A percentile compares a stretch with the other conserved stretches of the same genome.
Evolutionary conservation across 2,797 vertebrate species (phyloP).

Genomic region (Petrocephalus schoutedeni): DNA sequence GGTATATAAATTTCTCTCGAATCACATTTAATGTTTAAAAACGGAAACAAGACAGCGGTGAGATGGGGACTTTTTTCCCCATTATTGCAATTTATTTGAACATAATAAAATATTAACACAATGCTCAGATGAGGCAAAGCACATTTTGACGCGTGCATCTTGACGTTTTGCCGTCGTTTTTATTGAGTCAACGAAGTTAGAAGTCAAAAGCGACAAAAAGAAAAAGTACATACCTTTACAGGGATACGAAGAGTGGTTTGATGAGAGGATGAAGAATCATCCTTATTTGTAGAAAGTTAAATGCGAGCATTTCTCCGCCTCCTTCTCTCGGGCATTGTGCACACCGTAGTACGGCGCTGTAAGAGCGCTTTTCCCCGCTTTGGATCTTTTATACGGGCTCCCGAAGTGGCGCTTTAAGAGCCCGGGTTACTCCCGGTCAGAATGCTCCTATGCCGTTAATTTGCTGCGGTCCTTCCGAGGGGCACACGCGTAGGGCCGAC

Average conservation of each 20-base stretch:
- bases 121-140: background rate
- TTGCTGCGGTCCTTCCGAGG: constrained; percentile 55
- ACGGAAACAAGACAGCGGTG: background rate
- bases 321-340: constrained; percentile 14
- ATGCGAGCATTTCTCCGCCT: background rate
- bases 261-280: background rate
- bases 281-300: background rate
- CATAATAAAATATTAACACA: background rate
- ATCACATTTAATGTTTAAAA: background rate
- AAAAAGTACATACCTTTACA: constrained; percentile 6
- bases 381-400: constrained; percentile 61
- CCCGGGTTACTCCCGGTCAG: constrained; percentile 72
- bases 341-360: constrained; percentile 35
- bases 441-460: constrained; percentile 29
- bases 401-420: constrained; percentile 42
- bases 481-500: constrained; percentile 67
- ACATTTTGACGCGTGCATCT: background rate
- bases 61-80: background rate
- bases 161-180: background rate
- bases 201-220: background rate
- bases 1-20: background rate
- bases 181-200: background rate
- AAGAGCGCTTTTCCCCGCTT: constrained; percentile 48
- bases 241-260: background rate
- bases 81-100: background rate